Evolutionary conservation across 2,888 invertebrate species (phyloP), one percentile per base, ranked within the genome.

Genomic region (Acleris cristana): DNA sequence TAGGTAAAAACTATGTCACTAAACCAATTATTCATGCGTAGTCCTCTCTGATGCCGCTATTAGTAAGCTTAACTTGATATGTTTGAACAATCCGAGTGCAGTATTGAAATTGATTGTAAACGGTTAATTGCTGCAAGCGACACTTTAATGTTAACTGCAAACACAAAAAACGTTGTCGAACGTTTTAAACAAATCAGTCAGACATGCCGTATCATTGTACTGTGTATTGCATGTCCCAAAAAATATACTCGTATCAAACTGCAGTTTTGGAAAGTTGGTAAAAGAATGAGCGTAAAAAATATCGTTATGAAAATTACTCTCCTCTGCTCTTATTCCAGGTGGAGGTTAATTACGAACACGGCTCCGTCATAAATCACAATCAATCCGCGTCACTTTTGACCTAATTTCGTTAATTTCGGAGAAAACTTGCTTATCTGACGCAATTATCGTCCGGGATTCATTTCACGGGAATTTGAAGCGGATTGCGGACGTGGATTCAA

Each of bases 321-420:
- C 51, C 49, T 53, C 49, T 67, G 58, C 61, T 58, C 44, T 53
- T n/a, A 44, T 26, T 57, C 63, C 67, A 67, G 67, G 67, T 67
- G 62, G 34, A 40, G 49, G 66, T 61, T 70, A 70, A 70, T 70
- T 70, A 67, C 67, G 48, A 59, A 48, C 58, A 56, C 56, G 34
- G 48, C 62, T 40, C 54, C 57, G 62, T 66, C 70, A 70, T 70
- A 65, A 66, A 70, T 70, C 70, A 62, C 67, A 70, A 70, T 70
- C 70, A 67, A 70, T 70, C 70, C 62, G 21, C 68, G 68, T 70
- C 70, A 55, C 40, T 53, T 52, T 56, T 65, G 70, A 69, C 70
- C 68, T 59, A 65, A 58, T 70, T 70, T 30, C 56, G 45, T 57
- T 62, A 51, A 67, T 70, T 70, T 64, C 59, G 49, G 45, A 52